Base-by-base conservation (phyloP, 2,888 invertebrate species). In the Sialis lutaria region DNA sequence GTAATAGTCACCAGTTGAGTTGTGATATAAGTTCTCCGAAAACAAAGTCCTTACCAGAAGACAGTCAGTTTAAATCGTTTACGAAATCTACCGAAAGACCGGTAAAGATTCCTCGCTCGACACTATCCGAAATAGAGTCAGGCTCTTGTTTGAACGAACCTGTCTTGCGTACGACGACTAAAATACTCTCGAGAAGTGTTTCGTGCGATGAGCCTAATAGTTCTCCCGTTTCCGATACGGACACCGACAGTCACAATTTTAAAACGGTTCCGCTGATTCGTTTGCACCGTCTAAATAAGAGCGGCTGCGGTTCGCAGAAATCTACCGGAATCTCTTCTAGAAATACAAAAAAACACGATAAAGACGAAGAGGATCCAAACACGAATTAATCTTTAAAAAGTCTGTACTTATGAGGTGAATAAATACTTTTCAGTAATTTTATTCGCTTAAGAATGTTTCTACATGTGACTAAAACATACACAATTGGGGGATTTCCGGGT, bases 1-100 rank as follows among this genome's bases (percentile, higher is more conserved):
- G 85, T 52, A 81, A 81, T 13, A 84, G 83, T 55, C 81, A 82
- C 48, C 83, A 82, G 0, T 69, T 85, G 6, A 73, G 83, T 12
- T 44, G 40, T 12, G 50, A 56, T 33, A 48, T 55, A 1, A 50
- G 51, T 4, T 50, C 61, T 10, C 61, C 58, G 31, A 62, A 61
- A 48, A 63, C 64, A 2, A 60, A 64, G 51, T 63, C 62, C 51
- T 64, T 64, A 13, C 60, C 63, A 9, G 61, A 62, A 42, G 12
- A 43, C 33, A 6, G 10, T 7, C n/a, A 30, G 12, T 9, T 12
- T n/a, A 30, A n/a, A 40, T 22, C 31, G 46, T 68, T 65, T 37
- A 67, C 68, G 0, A 68, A 66, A 52, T 72, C 71, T 0, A 72
- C 72, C 2, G 70, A 72, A 54, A 54, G 72, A 49, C 71, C 72